These are phyloP conservation scores for Enteromius paludinosus DNA, from an alignment of 2,797 vertebrate genomes.

Conservation along the genomic window DNA sequence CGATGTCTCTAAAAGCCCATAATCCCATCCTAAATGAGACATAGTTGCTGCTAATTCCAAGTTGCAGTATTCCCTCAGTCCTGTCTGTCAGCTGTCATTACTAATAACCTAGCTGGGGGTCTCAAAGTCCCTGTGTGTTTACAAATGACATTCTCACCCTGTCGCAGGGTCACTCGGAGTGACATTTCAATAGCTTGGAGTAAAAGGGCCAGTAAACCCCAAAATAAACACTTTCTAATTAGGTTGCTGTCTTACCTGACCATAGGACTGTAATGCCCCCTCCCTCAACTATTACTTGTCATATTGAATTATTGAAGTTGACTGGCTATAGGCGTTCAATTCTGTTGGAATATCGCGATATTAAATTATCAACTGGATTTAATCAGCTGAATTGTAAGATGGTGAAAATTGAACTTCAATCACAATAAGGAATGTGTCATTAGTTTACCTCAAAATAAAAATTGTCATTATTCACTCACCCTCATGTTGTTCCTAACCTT, in stretches of 20 bases:
- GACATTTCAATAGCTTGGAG: conserved; percentile 52
- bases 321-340: neutral
- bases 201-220: conserved; percentile 51
- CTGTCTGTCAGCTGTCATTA: conserved; percentile 51
- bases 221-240: conserved; percentile 53
- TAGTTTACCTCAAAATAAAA: neutral
- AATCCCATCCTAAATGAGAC: conserved; percentile 34
- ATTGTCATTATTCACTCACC: neutral
- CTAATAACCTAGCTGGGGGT: conserved; percentile 45
- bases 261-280: neutral
- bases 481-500: neutral
- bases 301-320: conserved; percentile 24
- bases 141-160: conserved; percentile 46
- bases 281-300: conserved; percentile 32
- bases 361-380: neutral
- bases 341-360: neutral
- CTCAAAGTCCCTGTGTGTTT: conserved; percentile 43
- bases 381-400: neutral
- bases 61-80: conserved; percentile 18
- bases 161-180: conserved; percentile 31
- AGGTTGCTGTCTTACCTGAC: conserved; percentile 41
- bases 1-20: conserved; percentile 4
- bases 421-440: neutral
- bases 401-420: neutral
- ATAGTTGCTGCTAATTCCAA: conserved; percentile 38